These are phyloP conservation scores for Drosophila putrida DNA, from an alignment of 2,888 invertebrate genomes.

Conservation along the genomic window DNA sequence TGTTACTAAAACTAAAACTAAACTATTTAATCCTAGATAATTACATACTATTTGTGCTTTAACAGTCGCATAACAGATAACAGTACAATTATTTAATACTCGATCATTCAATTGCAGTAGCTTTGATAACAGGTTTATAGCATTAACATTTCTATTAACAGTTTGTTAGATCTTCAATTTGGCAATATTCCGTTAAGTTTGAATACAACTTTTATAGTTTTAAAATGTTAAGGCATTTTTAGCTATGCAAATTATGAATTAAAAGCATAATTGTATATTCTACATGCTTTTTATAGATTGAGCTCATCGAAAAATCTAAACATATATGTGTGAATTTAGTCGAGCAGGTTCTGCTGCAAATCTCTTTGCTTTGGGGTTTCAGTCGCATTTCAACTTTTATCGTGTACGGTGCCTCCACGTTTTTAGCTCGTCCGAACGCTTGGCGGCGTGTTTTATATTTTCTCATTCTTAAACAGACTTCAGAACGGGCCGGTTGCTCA, in stretches of 20 bases:
- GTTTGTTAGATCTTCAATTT: constrained; percentile 4
- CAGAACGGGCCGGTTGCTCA: constrained; percentile 44
- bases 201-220: neutral
- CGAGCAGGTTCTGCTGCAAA: constrained; percentile 22
- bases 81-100: neutral
- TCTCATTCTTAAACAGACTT: constrained; percentile 40
- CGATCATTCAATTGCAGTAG: constrained; percentile 4
- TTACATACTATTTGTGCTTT: neutral
- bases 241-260: neutral
- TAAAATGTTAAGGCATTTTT: neutral
- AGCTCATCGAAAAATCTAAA: constrained; percentile 3
- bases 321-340: constrained; percentile 3
- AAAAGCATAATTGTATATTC: neutral
- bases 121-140: constrained; percentile 1
- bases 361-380: constrained; percentile 25
- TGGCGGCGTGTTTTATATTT: constrained; percentile 48
- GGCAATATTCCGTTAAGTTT: constrained; percentile 26
- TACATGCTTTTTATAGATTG: neutral
- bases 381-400: constrained; percentile 60
- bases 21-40: neutral
- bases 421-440: constrained; percentile 24
- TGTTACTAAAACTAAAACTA: neutral
- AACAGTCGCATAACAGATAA: neutral
- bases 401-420: constrained; percentile 43
- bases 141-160: constrained; percentile 17